Conservation (phyloP, 2,888 invertebrate species). For the Bellardia pandia region DNA sequence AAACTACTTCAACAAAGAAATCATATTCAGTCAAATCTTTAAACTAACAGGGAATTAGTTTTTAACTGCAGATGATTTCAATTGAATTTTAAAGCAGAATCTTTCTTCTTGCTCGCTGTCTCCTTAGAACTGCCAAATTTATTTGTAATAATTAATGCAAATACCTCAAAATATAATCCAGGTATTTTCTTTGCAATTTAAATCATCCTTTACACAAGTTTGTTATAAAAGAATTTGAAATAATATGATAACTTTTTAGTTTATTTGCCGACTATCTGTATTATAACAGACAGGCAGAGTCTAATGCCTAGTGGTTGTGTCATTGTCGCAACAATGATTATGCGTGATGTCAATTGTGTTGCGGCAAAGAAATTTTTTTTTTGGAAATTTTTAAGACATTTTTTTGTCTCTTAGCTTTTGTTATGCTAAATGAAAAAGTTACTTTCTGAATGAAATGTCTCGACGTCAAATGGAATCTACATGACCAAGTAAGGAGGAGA, state of each 20-base stretch:
- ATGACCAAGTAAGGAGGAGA: background rate
- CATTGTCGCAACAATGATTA: conserved; percentile 51
- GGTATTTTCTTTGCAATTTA: conserved; percentile 21
- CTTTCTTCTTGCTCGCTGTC: background rate
- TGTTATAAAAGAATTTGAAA: conserved; percentile 27
- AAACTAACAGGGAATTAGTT: background rate
- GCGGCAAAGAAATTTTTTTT: conserved; percentile 11
- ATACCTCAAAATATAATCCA: conserved; percentile 37
- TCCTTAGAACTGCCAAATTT: background rate
- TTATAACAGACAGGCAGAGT: conserved; percentile 40
- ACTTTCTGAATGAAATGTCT: conserved; percentile 44
- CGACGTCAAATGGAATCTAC: background rate
- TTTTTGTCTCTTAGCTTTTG: conserved; percentile 44
- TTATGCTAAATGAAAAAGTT: conserved; percentile 66
- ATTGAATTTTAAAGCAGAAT: background rate
- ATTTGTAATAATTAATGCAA: conserved; percentile 37
- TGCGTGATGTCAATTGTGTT: conserved; percentile 29
- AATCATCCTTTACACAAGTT: conserved; percentile 33
- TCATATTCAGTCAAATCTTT: too few species aligned
- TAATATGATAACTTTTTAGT: conserved; percentile 40
- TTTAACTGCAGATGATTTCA: background rate
- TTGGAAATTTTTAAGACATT: conserved; percentile 46
- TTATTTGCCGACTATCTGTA: conserved; percentile 31
- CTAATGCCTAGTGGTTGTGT: background rate
- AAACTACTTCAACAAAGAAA: too few species aligned